phyloP scores from a whole-genome alignment of 2,113 vertebrate genomes.

The Cheirogaleus medius region DNA sequence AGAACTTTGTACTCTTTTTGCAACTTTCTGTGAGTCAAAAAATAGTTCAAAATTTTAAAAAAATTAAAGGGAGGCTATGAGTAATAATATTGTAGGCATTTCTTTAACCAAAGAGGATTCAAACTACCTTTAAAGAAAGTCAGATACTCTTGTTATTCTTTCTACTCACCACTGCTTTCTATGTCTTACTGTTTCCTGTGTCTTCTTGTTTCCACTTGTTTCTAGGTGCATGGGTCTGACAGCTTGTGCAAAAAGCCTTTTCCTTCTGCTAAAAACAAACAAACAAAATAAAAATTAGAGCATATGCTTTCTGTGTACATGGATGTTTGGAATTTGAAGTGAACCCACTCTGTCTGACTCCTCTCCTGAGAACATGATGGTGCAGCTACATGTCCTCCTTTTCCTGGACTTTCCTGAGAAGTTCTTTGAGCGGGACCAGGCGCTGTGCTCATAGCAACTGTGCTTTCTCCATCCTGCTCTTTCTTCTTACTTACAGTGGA shows the following conservation, averaged over 20 bases:
- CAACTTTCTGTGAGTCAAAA: not conserved
- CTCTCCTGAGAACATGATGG: not conserved
- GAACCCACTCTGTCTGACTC: not conserved
- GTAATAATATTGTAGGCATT: not conserved
- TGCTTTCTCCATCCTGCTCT: not conserved
- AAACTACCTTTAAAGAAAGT: not conserved
- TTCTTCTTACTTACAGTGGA: not conserved
- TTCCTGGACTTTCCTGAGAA: not conserved
- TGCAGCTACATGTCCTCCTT: not conserved
- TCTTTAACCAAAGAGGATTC: not conserved
- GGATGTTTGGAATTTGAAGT: not conserved
- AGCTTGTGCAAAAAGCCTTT: not conserved
- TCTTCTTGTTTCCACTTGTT: not conserved
- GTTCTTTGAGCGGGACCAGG: not conserved
- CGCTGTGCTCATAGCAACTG: not conserved
- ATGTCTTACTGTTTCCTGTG: not conserved
- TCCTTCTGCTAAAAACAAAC: not conserved
- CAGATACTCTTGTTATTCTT: not conserved
- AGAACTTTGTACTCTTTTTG: slow-evolving; percentile 25
- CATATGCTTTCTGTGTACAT: not conserved
- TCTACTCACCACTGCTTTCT: not conserved
- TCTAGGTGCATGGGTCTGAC: not conserved
- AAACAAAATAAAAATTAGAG: no score
- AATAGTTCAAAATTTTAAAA: not conserved
- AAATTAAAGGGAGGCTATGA: not conserved